Conservation (phyloP, 64 coral and sea anemone genomes). For the Orbicella faveolata region DNA sequence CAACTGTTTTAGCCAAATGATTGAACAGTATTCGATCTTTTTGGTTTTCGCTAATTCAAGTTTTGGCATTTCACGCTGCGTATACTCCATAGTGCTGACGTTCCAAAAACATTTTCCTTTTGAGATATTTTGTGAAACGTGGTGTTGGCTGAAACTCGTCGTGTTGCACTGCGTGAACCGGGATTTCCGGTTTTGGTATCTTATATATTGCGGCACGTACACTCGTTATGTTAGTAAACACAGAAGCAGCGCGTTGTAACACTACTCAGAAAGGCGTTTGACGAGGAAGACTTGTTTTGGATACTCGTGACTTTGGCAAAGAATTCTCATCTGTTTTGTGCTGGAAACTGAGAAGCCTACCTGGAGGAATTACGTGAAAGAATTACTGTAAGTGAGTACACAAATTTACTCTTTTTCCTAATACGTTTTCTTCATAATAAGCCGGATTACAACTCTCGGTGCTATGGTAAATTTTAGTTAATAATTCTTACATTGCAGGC, state of each 20-base stretch:
- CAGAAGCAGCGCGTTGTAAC: neutral
- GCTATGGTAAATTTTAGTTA: too few relatives aligned
- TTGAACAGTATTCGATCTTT: too few relatives aligned
- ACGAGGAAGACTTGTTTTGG: neutral
- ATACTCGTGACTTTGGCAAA: neutral
- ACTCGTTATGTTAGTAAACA: neutral
- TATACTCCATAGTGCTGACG: too few relatives aligned
- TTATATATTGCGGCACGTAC: neutral
- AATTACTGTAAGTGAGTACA: neutral
- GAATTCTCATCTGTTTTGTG: neutral
- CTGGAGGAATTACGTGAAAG: neutral
- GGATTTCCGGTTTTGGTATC: constrained; percentile 2
- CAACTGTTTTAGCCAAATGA: too few relatives aligned
- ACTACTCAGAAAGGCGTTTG: neutral
- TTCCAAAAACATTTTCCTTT: too few relatives aligned
- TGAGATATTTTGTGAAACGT: neutral
- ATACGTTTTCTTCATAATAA: neutral
- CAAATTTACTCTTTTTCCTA: neutral
- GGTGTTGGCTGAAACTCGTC: neutral
- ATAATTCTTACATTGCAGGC: too few relatives aligned
- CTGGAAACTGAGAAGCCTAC: neutral
- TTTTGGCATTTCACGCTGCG: too few relatives aligned
- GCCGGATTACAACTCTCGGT: too few relatives aligned
- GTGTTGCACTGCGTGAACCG: neutral
- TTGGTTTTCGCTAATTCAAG: too few relatives aligned